Conservation (phyloP, 2,113 vertebrate species). For the Paedocypris sp. region DNA sequence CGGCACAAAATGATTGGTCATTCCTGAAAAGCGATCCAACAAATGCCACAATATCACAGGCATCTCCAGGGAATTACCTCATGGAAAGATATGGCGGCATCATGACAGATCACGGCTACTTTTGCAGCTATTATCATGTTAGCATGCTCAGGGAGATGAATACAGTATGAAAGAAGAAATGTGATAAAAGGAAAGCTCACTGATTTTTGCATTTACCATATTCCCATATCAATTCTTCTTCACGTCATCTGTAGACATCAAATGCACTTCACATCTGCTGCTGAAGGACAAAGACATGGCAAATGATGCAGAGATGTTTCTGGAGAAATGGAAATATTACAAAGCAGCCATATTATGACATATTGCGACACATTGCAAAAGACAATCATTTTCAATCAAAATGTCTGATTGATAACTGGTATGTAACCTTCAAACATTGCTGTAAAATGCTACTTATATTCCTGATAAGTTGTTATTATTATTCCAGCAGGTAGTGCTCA, state of each 20-base stretch:
- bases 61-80: slow-evolving; percentile 7
- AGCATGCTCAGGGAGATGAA: not conserved
- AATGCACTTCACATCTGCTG: not conserved
- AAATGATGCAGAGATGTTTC: not conserved
- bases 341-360: not conserved
- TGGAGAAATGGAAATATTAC: not conserved
- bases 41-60: slow-evolving; percentile 25
- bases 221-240: not conserved
- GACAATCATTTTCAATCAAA: no score
- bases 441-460: no score
- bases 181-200: not conserved
- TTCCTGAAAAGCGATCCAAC: slow-evolving; percentile 15
- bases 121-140: not conserved
- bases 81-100: not conserved
- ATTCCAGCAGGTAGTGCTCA: no score
- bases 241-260: slow-evolving; percentile 3
- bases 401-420: no score
- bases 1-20: slow-evolving; percentile 22
- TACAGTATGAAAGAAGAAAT: not conserved
- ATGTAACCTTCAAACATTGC: no score
- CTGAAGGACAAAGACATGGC: not conserved
- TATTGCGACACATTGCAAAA: not conserved
- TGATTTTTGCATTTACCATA: slow-evolving; percentile 1
- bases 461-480: no score
- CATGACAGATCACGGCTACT: not conserved